Conservation (phyloP, 2,113 vertebrate species). For the Probosciger aterrimus region DNA sequence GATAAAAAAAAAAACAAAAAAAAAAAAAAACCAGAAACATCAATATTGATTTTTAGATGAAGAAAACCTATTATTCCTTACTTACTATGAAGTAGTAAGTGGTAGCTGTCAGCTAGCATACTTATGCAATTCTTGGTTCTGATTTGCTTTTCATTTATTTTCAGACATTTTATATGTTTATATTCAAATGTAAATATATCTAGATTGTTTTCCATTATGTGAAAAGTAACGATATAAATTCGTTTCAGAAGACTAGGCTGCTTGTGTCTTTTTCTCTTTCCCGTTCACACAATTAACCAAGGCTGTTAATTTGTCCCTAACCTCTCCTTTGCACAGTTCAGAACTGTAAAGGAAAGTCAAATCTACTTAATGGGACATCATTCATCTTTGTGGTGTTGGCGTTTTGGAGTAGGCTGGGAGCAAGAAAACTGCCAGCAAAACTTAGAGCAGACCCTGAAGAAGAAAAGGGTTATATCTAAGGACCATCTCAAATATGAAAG, state of each 20-base stretch:
- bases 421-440: not conserved
- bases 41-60: slow-evolving; percentile 28
- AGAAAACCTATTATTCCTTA: not conserved
- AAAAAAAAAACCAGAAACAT: not conserved
- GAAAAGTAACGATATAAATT: not conserved
- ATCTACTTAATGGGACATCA: not conserved
- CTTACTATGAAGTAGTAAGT: not conserved
- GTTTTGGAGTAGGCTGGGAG: not conserved
- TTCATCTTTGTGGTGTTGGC: not conserved
- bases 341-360: not conserved
- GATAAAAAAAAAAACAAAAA: not conserved
- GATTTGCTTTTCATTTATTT: not conserved
- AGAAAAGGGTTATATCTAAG: not conserved
- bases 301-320: not conserved
- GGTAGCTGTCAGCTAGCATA: not conserved
- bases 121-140: not conserved
- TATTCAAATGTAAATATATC: not conserved
- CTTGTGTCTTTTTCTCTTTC: not conserved
- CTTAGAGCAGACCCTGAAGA: not conserved
- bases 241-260: not conserved
- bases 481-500: not conserved
- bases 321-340: not conserved
- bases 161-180: not conserved
- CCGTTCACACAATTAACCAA: not conserved
- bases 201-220: not conserved